Percentiles rank a stretch among this genome's conserved stretches.
These are phyloP conservation scores for Drosophila persimilis DNA, from an alignment of 1,140 invertebrate species.

Conservation along the genomic window DNA sequence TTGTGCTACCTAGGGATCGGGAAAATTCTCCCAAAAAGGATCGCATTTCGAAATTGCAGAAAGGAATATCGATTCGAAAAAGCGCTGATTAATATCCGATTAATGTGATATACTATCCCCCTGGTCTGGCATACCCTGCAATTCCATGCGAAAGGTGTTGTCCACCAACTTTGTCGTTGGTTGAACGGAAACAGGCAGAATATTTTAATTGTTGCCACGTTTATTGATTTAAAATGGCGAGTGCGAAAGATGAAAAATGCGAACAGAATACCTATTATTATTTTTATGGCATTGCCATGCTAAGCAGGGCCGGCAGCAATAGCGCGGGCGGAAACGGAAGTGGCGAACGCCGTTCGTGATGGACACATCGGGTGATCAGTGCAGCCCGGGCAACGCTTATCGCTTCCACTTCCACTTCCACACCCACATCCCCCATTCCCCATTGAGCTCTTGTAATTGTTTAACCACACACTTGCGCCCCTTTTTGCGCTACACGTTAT, in stretches of 20 bases:
- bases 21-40: too few relatives aligned
- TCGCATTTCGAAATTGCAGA: too few relatives aligned
- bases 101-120: too few relatives aligned
- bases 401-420: slow-evolving; percentile 13
- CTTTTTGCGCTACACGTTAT: slow-evolving; percentile 53
- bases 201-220: slow-evolving; percentile 78
- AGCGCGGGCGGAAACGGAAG: slow-evolving; percentile 64
- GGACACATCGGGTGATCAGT: slow-evolving; percentile 2
- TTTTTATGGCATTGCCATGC: slow-evolving; percentile 46
- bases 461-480: slow-evolving; percentile 64
- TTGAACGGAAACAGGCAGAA: slow-evolving; percentile 67
- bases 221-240: slow-evolving; percentile 64
- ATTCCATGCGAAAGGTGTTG: background rate
- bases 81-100: too few relatives aligned
- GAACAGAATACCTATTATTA: slow-evolving; percentile 43
- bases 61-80: too few relatives aligned
- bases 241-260: slow-evolving; percentile 19
- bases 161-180: slow-evolving; percentile 23
- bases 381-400: slow-evolving; percentile 22
- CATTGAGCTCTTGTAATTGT: slow-evolving; percentile 50
- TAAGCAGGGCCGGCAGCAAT: slow-evolving; percentile 47
- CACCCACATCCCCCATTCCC: background rate
- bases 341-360: slow-evolving; percentile 73
- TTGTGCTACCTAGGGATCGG: background rate
- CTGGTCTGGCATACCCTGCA: slow-evolving; percentile 6